Base-by-base conservation (phyloP, 2,797 vertebrate genomes). In the Neopelma chrysocephalum region DNA sequence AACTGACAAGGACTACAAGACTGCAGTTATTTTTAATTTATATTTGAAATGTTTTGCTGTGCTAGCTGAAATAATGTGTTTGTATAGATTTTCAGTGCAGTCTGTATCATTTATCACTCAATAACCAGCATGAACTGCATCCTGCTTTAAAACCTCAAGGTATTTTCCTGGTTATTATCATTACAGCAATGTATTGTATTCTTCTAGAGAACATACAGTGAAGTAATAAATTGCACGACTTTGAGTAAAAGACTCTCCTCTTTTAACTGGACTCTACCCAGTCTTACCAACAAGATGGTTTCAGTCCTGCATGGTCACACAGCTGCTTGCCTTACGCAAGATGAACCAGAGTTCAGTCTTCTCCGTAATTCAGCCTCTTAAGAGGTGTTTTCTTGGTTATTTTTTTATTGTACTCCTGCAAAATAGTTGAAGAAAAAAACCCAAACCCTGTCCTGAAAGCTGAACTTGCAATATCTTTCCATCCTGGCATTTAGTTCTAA, bases 1-100 rank as follows among this genome's bases (percentile, higher is more conserved):
- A 96, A 92, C 86, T 82, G 91, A 80, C 94, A 95, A 82, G 78
- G 70, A 94, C 89, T 81, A 87, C 84, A 94, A 88, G 82, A 87
- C 70, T 91, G 64, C 54, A 78, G 57, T 85, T 95, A 85, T 71
- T 92, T 93, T 96, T 80, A 90, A 95, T 96, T 96, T 97, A 84
- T 66, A 75, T 56, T 65, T 62, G 62, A 87, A 90, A 17, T 60
- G 60, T 70, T 93, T 78, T 96, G 91, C 94, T 96, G 71, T 76
- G 78, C 53, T 75, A 61, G 91, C 69, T 73, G 57, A 95, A 97
- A 93, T 80, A 72, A 66, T 8, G 26, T 9, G 2, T 85, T 96
- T 89, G 70, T 54, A 19, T 54, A 42, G 47, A 53, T 88, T 95
- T 91, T 73, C 54, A 54, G 40, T 47, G 77, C 51, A 62, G 73